A percentile compares a stretch with the other conserved stretches of the same genome.
phyloP scores from a whole-genome alignment of 2,113 vertebrate genomes.

The Mirounga angustirostris region DNA sequence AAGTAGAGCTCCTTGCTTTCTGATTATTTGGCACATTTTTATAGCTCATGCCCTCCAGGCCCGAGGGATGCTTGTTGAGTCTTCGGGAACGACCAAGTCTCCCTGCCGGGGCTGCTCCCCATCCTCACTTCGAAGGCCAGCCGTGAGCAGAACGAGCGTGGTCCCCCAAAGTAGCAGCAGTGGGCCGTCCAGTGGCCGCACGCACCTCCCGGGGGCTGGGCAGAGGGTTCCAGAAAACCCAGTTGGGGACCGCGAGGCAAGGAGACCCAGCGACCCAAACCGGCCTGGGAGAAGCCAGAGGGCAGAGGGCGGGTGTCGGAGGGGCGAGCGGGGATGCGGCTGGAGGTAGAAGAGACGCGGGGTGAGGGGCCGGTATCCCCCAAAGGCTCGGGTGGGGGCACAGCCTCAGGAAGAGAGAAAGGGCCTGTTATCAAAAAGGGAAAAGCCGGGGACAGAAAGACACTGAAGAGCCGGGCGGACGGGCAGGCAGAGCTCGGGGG shows the following conservation, averaged over 20 bases:
- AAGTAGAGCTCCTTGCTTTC: rapidly evolving
- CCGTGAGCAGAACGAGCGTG: not conserved
- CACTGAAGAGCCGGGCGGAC: not conserved
- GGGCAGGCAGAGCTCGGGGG: not conserved
- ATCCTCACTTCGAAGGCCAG: not conserved
- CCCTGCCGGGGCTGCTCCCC: not conserved
- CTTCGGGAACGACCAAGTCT: rapidly evolving
- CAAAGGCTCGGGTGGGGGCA: not conserved
- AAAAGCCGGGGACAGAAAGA: rapidly evolving
- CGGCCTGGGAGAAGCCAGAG: not conserved
- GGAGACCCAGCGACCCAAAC: not conserved
- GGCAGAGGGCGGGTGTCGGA: not conserved
- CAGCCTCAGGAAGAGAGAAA: not conserved
- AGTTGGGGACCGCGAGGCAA: not conserved
- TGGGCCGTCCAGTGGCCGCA: not conserved
- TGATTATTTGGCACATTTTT: not conserved
- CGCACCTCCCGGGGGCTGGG: not conserved
- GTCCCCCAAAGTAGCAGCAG: not conserved
- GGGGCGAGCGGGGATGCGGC: not conserved
- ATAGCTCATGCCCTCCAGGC: not conserved
- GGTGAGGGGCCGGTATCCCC: no score
- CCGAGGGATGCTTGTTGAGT: not conserved
- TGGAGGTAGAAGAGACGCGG: no score
- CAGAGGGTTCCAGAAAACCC: not conserved
- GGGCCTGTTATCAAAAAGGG: not conserved